Evolutionary conservation across 2,113 vertebrate genomes (phyloP), one percentile per base, ranked within the genome.

Genomic region (Oreochromis aureus): DNA sequence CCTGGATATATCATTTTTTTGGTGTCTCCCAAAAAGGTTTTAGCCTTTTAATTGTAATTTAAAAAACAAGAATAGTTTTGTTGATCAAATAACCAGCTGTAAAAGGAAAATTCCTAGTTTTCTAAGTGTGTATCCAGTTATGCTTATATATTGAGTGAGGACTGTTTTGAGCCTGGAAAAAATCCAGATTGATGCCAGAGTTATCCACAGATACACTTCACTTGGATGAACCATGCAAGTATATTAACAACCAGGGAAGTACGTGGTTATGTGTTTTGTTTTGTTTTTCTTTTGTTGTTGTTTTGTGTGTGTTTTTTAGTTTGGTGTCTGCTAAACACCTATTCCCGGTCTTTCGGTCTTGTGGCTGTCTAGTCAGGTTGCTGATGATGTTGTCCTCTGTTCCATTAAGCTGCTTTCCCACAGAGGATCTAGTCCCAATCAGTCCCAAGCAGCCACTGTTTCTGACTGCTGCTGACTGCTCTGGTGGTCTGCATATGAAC

Each of bases 181-280:
- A 48, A 15, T 22, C 41, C 15, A 63, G 0, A 76, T 30, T 76
- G 71, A 19, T 30, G 18, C 15, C 69, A 10, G 22, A 18, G 41
- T 48, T 76, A 15, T 30, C 24, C 69, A 48, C 24, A 11, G 24
- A 51, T 76, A 48, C 1, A 30, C 10, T 19, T 76, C 16, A 12
- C 24, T 51, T 51, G 16, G 24, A 18, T 19, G 15, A 46, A 46
- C 5, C 22, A 18, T 7, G 39, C 5, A 48, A 76, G 22, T 46
- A 27, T 46, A 46, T 5, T 73, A 30, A 1, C 2, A 73, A 10
- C 41, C 9, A 46, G 2, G 22, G 9, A 76, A 46, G 13, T 27
- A 27, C 1, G 9, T 27, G 13, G 0, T 16, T 10, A 44, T 4
- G n/a, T 12, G 6, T n/a, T 1, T 58, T 58, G 12, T 56, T 58